These are phyloP conservation scores for Rhodinocichla rosea DNA, from an alignment of 2,113 vertebrate species.

Conservation along the genomic window DNA sequence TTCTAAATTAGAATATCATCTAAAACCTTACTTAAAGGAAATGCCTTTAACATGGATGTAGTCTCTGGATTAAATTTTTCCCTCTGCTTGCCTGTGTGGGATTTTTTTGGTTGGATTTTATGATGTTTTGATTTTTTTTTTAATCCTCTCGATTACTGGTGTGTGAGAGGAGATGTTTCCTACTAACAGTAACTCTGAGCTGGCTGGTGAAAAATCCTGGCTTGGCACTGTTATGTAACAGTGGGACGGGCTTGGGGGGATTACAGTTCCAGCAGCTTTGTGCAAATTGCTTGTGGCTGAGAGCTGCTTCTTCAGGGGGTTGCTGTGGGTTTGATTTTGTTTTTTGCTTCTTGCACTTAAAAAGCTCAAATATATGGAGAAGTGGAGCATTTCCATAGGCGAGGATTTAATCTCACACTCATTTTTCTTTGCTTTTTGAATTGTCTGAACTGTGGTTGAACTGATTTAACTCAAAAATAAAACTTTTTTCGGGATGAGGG, in stretches of 20 bases:
- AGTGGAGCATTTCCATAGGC: not conserved
- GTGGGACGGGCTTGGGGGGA: not conserved
- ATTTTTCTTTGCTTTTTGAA: not conserved
- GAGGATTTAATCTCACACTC: accelerated
- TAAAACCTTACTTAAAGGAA: not conserved
- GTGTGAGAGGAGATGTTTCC: not conserved
- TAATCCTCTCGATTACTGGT: not conserved
- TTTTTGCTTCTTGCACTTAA: not conserved
- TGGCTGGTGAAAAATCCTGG: not conserved
- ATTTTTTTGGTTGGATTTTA: not conserved
- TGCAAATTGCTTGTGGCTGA: not conserved
- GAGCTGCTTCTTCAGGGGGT: not conserved
- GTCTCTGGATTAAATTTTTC: not conserved
- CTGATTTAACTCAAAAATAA: not conserved
- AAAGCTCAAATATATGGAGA: not conserved
- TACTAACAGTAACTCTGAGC: not conserved
- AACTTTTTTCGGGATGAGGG: not conserved
- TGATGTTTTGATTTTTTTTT: not conserved
- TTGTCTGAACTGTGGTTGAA: not conserved
- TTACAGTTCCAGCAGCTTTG: not conserved
- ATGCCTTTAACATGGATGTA: not conserved
- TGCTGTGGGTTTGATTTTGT: not conserved
- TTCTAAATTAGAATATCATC: not conserved
- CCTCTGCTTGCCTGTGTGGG: not conserved
- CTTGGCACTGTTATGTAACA: not conserved